Conservation (phyloP, 2,888 invertebrate species). For the Pollenia labialis region DNA sequence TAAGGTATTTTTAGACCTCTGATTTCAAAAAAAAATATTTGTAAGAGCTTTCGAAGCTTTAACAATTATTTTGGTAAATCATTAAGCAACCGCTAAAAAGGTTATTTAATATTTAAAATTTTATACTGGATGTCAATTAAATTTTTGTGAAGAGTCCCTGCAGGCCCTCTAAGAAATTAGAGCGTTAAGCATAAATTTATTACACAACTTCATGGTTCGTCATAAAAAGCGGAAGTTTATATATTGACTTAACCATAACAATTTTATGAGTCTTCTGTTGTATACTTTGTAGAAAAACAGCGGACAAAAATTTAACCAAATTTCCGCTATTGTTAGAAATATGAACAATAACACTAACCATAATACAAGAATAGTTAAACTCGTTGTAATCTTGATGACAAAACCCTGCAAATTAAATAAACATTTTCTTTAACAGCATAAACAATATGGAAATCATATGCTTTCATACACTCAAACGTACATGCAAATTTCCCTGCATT, state of each 20-base stretch:
- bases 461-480: not conserved
- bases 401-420: constrained; percentile 64
- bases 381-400: constrained; percentile 12
- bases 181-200: constrained; percentile 48
- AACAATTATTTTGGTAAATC: too few relatives aligned
- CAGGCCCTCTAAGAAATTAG: too few relatives aligned
- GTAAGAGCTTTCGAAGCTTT: too few relatives aligned
- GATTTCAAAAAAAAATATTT: too few relatives aligned
- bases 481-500: not conserved
- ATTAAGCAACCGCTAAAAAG: too few relatives aligned
- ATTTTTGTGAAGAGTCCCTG: too few relatives aligned
- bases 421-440: constrained; percentile 48
- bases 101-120: too few relatives aligned
- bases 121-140: too few relatives aligned
- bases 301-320: constrained; percentile 58
- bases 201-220: constrained; percentile 30
- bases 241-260: constrained; percentile 24
- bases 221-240: constrained; percentile 60
- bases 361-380: constrained; percentile 5
- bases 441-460: constrained; percentile 37
- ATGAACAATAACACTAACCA: constrained; percentile 19
- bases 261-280: constrained; percentile 41
- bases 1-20: too few relatives aligned
- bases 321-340: constrained; percentile 57
- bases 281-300: not conserved